phyloP scores from a whole-genome alignment of 2,113 vertebrate species.

The Macrotus californicus region DNA sequence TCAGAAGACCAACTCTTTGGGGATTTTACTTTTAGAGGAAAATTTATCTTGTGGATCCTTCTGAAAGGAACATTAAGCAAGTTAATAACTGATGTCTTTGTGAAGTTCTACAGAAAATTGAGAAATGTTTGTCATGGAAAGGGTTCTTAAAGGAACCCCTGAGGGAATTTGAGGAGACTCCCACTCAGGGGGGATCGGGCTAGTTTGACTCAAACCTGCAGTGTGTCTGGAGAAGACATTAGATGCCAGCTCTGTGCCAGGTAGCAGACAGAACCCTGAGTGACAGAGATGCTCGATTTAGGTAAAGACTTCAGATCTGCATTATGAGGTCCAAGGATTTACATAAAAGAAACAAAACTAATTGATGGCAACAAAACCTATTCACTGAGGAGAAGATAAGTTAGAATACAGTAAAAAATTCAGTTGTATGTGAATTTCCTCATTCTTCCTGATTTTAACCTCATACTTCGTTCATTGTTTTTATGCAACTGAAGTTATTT shows the following conservation, averaged over 20 bases:
- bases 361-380: not conserved
- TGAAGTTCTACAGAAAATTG: not conserved
- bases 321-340: not conserved
- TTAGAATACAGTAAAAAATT: not conserved
- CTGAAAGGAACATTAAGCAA: constrained; percentile 35
- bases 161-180: not conserved
- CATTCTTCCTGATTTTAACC: not conserved
- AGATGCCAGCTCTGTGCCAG: not conserved
- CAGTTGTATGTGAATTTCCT: not conserved
- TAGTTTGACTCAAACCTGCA: not conserved
- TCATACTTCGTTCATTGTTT: not conserved
- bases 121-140: not conserved
- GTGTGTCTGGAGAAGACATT: not conserved
- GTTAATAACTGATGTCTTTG: not conserved
- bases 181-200: not conserved
- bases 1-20: not conserved
- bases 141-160: not conserved
- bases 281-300: not conserved
- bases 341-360: not conserved
- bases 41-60: not conserved
- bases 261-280: not conserved
- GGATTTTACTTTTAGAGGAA: not conserved
- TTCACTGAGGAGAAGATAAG: not conserved
- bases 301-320: not conserved
- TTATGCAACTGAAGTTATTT: not conserved